Conservation (phyloP, 30 jellyfish, hydroid and myxozoan genomes). For the Pelagia noctiluca region DNA sequence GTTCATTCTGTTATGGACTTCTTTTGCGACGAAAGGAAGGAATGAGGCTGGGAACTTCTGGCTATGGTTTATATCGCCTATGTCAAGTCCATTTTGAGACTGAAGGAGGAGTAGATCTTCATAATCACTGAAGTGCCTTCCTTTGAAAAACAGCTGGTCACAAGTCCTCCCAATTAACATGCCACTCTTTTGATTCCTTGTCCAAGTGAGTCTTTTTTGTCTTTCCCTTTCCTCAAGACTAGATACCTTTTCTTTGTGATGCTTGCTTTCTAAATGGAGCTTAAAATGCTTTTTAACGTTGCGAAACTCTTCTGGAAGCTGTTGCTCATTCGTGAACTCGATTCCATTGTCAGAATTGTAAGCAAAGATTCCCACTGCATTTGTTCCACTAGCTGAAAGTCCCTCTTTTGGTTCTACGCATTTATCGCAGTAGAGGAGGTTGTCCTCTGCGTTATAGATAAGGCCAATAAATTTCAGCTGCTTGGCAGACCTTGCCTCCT, state of each 20-base stretch:
- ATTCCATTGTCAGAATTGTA: neutral
- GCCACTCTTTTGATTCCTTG: slow-evolving; percentile 3
- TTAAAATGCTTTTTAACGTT: neutral
- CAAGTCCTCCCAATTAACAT: neutral
- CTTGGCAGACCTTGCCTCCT: neutral
- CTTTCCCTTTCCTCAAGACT: neutral
- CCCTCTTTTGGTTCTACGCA: neutral
- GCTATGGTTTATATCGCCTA: slow-evolving; percentile 35
- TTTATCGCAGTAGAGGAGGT: neutral
- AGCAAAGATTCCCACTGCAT: neutral
- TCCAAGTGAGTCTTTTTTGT: neutral
- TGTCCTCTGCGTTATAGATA: neutral
- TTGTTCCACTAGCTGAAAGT: neutral
- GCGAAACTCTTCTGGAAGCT: neutral
- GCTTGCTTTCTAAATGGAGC: neutral
- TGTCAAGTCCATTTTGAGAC: neutral
- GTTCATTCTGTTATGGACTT: neutral
- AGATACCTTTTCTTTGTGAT: neutral
- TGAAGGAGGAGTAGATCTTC: neutral
- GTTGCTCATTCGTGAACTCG: neutral
- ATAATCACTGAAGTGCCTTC: slow-evolving; percentile 8
- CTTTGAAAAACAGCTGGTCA: slow-evolving; percentile 7
- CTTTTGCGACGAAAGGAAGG: slow-evolving; percentile 14
- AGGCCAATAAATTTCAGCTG: neutral
- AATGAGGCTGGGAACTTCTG: slow-evolving; percentile 17